Conservation (phyloP, 2,797 vertebrate species). For the Stomatorhinus walkeri region DNA sequence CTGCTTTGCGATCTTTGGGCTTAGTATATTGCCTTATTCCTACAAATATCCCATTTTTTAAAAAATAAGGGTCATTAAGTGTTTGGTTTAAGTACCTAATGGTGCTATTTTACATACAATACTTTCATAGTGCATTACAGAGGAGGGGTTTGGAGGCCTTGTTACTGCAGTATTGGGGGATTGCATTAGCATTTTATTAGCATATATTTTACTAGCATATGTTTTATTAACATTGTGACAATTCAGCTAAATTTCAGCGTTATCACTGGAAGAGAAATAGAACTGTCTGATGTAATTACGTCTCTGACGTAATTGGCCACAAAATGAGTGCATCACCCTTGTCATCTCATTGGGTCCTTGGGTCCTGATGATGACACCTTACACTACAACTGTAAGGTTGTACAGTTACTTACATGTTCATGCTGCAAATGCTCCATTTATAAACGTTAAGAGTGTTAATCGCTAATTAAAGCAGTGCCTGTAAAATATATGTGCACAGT, state of each 20-base stretch:
- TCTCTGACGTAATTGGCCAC: not conserved
- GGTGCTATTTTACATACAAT: slow-evolving; percentile 3
- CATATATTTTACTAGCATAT: not conserved
- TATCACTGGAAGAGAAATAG: not conserved
- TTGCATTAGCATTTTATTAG: slow-evolving; percentile 6
- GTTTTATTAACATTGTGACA: slow-evolving; percentile 1
- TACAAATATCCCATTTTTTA: not conserved
- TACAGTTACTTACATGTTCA: not conserved
- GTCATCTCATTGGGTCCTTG: slow-evolving; percentile 3
- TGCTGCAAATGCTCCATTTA: not conserved
- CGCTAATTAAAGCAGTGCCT: not conserved
- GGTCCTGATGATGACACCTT: not conserved
- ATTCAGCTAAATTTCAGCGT: not conserved
- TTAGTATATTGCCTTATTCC: not conserved
- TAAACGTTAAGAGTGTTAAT: not conserved
- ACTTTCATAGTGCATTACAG: not conserved
- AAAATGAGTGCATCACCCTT: not conserved
- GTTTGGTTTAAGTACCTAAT: slow-evolving; percentile 5
- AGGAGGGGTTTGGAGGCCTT: not conserved
- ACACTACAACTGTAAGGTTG: not conserved
- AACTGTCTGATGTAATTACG: slow-evolving; percentile 3
- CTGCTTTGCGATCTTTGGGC: not conserved
- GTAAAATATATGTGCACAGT: not conserved
- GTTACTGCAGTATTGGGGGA: not conserved
- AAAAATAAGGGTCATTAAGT: slow-evolving; percentile 2